phyloP scores from a whole-genome alignment of 1,140 invertebrate species.

The Limonius californicus region DNA sequence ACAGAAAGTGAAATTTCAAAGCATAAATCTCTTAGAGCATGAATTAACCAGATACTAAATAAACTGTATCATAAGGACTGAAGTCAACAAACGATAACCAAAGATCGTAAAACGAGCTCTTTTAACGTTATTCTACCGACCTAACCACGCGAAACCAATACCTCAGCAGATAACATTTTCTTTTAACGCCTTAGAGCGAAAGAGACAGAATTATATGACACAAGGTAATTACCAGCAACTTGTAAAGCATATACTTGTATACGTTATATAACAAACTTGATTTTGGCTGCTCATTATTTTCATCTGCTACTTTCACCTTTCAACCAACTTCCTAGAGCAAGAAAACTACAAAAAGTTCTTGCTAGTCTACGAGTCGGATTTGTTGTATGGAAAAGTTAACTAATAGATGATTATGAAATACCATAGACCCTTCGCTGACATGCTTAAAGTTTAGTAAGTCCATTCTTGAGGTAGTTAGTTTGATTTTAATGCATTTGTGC shows the following conservation, averaged over 20 bases:
- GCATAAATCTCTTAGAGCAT: neutral
- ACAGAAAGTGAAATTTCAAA: neutral
- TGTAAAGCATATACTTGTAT: neutral
- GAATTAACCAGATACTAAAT: neutral
- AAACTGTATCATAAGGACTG: too few relatives aligned
- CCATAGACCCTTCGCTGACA: too few relatives aligned
- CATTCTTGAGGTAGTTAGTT: too few relatives aligned
- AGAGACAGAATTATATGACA: neutral
- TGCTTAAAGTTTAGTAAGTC: too few relatives aligned
- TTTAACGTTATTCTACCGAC: neutral
- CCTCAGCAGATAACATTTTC: too few relatives aligned
- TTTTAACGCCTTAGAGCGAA: neutral
- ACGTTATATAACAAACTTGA: slow-evolving; percentile 21
- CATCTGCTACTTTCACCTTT: slow-evolving; percentile 22
- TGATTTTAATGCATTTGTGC: too few relatives aligned
- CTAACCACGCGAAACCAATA: too few relatives aligned
- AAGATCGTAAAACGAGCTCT: neutral
- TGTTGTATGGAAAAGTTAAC: too few relatives aligned
- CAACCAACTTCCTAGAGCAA: slow-evolving; percentile 2
- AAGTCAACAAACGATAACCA: neutral
- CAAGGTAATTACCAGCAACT: neutral
- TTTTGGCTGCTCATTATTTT: slow-evolving; percentile 21
- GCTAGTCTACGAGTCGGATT: too few relatives aligned
- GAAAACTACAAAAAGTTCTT: neutral
- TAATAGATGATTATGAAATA: too few relatives aligned